A percentile compares a stretch with the other conserved stretches of the same genome.
Evolutionary conservation across 2,888 invertebrate species (phyloP).

Genomic region (Sphaerophoria rueppellii): DNA sequence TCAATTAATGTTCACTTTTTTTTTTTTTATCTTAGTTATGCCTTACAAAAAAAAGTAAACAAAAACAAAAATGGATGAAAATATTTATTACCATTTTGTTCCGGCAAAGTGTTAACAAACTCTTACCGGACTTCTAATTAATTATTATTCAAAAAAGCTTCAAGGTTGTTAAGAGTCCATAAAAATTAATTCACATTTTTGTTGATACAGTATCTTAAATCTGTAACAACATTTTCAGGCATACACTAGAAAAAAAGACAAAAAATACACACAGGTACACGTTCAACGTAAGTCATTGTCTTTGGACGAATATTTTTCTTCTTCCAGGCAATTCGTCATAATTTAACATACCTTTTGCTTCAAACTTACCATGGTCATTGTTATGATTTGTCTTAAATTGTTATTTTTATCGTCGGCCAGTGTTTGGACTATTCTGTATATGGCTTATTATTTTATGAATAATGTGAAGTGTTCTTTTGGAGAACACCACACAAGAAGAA

Average conservation of each 20-base stretch:
- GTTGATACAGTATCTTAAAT: slow-evolving; percentile 18
- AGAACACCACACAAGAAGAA: slow-evolving; percentile 11
- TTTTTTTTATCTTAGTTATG: neutral
- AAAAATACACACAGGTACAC: too few relatives aligned
- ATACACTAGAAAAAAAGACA: neutral
- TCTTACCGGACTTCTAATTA: slow-evolving; percentile 53
- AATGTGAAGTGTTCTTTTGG: slow-evolving; percentile 15
- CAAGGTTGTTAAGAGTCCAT: slow-evolving; percentile 60
- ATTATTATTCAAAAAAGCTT: slow-evolving; percentile 54
- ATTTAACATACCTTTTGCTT: neutral
- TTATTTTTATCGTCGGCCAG: slow-evolving; percentile 6
- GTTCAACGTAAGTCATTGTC: slow-evolving; percentile 10
- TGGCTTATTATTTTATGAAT: slow-evolving; percentile 5
- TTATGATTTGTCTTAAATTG: slow-evolving; percentile 7
- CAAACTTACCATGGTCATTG: slow-evolving; percentile 7
- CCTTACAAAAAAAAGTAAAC: neutral
- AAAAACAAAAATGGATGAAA: slow-evolving; percentile 8
- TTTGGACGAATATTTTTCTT: slow-evolving; percentile 12
- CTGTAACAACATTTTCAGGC: slow-evolving; percentile 14
- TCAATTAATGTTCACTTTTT: slow-evolving; percentile 12
- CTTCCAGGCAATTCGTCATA: slow-evolving; percentile 6
- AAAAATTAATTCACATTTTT: slow-evolving; percentile 17
- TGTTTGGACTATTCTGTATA: slow-evolving; percentile 1
- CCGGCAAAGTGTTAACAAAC: slow-evolving; percentile 63
- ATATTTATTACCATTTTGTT: slow-evolving; percentile 31